Evolutionary conservation across 2,113 vertebrate species (phyloP), one percentile per base, ranked within the genome.

Genomic region (Leucosticte australis): DNA sequence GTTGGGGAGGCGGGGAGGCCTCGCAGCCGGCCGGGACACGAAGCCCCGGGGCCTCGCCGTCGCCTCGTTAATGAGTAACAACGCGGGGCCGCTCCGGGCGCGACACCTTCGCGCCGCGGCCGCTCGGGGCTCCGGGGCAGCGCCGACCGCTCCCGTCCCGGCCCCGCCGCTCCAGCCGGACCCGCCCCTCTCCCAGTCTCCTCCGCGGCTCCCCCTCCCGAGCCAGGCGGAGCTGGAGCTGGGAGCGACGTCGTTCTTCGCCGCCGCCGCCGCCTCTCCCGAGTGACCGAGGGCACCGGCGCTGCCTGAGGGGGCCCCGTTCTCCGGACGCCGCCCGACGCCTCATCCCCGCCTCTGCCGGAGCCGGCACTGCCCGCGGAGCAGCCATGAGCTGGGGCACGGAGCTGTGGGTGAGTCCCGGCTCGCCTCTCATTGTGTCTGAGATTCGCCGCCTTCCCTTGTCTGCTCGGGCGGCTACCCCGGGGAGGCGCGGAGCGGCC

Each of bases 371-470:
- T 60, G 92, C 86, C 78, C 75, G 92, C 87, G 90, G 86, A 86
- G 91, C 94, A 96, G 92, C 97, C 97, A 98, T 98, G 98, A 98
- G 98, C 95, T 98, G 98, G 98, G 98, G 98, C 97, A 97, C 98
- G 60, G 98, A 98, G 96, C 98, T 98, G 60, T 98, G 98, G 98
- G 98, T 98, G 96, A 98, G 98, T 97, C 76, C 31, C 7, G 13
- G 64, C 74, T 83, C 56, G 64, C 55, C 52, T 52, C 73, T 71
- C 97, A 97, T 97, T 97, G 97, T 98, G 97, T 95, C 90, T 87
- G 87, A 31, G 71, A 70, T 57, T 84, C 56, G 31, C 57, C 69
- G n/a, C 57, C 67, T 85, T 46, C 35, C 44, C 70, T 62, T 56
- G 73, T 83, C 81, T 79, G 53, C 69, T 44, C 46, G 44, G 81